Evolutionary conservation across 2,888 invertebrate species (phyloP).

Genomic region (Acanthopleura granulata): DNA sequence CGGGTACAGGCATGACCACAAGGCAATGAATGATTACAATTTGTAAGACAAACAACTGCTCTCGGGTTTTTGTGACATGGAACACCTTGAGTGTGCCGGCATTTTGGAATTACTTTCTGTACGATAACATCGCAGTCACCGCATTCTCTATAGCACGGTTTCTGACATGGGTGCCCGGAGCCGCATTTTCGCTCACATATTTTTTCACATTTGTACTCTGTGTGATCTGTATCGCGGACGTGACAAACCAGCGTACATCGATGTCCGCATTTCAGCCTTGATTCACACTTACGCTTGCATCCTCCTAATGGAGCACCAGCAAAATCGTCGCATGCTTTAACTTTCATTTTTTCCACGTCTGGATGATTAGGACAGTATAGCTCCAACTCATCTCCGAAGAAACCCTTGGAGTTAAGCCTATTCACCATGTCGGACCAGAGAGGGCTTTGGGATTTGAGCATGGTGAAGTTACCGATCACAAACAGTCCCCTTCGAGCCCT

Average conservation of each 20-base stretch:
- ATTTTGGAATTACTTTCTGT: constrained; percentile 30
- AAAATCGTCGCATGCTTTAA: constrained; percentile 36
- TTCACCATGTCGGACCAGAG: constrained; percentile 49
- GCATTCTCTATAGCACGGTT: constrained; percentile 41
- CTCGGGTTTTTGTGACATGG: constrained; percentile 30
- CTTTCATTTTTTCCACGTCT: constrained; percentile 23
- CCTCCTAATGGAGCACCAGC: constrained; percentile 71
- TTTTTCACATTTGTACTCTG: constrained; percentile 57
- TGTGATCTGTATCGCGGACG: constrained; percentile 74
- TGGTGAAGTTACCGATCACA: constrained; percentile 44
- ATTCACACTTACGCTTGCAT: constrained; percentile 74
- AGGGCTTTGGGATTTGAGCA: constrained; percentile 62
- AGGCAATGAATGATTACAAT: constrained; percentile 68
- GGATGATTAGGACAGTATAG: constrained; percentile 37
- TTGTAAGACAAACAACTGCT: constrained; percentile 42
- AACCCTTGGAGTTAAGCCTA: constrained; percentile 71
- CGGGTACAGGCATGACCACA: constrained; percentile 73
- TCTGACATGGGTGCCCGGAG: constrained; percentile 40
- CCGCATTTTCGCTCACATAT: constrained; percentile 39
- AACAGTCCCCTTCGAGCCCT: constrained; percentile 44
- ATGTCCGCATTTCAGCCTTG: constrained; percentile 76
- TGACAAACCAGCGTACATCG: constrained; percentile 77
- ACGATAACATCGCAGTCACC: constrained; percentile 35
- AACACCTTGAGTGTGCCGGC: constrained; percentile 38
- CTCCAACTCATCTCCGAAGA: constrained; percentile 26